phyloP scores from a whole-genome alignment of 2,113 vertebrate genomes.

The Gavialis gangeticus region DNA sequence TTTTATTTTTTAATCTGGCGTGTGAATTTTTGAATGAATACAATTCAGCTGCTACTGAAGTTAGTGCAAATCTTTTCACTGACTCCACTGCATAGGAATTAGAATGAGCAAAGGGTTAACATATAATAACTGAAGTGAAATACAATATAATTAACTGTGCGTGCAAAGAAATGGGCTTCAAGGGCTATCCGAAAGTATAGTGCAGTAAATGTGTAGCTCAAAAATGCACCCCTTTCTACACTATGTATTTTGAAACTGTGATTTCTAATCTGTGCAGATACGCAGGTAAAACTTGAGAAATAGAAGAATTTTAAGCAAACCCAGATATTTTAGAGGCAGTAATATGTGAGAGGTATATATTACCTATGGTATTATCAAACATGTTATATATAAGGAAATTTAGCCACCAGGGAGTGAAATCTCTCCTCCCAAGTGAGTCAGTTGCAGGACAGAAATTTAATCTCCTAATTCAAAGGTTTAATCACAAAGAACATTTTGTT shows the following conservation, averaged over 20 bases:
- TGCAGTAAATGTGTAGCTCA: not conserved
- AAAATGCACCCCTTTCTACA: not conserved
- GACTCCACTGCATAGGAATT: not conserved
- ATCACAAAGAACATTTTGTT: not conserved
- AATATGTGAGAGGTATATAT: not conserved
- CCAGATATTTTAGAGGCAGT: not conserved
- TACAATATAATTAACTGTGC: not conserved
- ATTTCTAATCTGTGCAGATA: not conserved
- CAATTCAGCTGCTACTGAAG: not conserved
- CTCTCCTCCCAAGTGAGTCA: not conserved
- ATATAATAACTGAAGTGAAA: not conserved
- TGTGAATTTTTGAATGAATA: not conserved
- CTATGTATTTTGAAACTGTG: not conserved
- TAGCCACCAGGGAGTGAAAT: not conserved
- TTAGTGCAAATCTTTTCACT: not conserved
- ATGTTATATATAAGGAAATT: accelerated
- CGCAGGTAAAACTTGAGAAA: not conserved
- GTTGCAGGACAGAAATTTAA: not conserved
- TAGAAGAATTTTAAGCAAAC: not conserved
- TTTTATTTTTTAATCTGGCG: not conserved
- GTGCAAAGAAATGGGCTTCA: not conserved
- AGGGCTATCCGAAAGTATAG: not conserved
- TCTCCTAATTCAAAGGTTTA: not conserved
- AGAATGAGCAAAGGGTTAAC: not conserved
- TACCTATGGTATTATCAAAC: not conserved